These are phyloP conservation scores for Dendronephthya gigantea DNA, from an alignment of 64 coral and sea anemone genomes.

Conservation along the genomic window DNA sequence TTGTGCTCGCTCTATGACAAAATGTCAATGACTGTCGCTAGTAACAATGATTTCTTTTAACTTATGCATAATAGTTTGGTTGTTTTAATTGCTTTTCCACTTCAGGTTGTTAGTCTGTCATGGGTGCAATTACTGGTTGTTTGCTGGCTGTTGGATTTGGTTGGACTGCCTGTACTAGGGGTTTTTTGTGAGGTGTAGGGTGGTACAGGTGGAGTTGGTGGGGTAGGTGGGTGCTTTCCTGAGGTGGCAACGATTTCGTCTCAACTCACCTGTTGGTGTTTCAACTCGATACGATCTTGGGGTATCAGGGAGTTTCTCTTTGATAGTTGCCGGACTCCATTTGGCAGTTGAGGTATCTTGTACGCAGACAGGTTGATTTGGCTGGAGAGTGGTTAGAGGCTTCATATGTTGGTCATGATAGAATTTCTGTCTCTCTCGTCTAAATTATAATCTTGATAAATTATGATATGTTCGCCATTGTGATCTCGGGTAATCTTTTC, in stretches of 20 bases:
- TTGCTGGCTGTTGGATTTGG: not conserved
- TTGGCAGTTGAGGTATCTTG: not conserved
- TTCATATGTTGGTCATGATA: slow-evolving; percentile 10
- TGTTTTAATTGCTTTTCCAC: not conserved
- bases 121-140: not conserved
- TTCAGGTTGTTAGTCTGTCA: not conserved
- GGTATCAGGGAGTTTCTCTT: not conserved
- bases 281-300: not conserved
- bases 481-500: not conserved
- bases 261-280: not conserved
- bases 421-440: not conserved
- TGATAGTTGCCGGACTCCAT: not conserved
- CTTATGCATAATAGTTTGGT: not conserved
- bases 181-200: not conserved
- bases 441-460: not conserved
- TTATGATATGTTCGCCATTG: not conserved
- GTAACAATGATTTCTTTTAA: not conserved
- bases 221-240: not conserved
- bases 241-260: not conserved
- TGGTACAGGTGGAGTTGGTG: not conserved
- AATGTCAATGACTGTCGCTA: not conserved
- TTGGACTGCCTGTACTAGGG: not conserved
- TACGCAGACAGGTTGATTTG: not conserved
- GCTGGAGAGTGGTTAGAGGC: not conserved
- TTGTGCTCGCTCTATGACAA: too few relatives aligned